phyloP scores from a whole-genome alignment of 2,888 invertebrate species.

The Lasioglossum marginatum region DNA sequence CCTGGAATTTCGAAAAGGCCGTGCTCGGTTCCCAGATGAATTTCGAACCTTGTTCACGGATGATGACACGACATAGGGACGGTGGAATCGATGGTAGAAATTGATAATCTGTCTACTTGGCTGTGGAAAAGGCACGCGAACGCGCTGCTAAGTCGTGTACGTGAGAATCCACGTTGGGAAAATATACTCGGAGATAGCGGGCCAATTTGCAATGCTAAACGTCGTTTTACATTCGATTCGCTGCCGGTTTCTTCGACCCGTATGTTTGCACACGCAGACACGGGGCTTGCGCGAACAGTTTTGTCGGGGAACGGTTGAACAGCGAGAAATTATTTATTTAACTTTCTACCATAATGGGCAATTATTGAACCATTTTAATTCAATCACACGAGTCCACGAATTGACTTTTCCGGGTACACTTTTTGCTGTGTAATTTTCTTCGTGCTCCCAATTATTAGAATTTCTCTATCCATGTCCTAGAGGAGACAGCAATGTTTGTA shows the following conservation, averaged over 20 bases:
- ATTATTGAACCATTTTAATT: not conserved
- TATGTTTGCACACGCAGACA: conserved; percentile 43
- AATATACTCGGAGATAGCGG: conserved; percentile 44
- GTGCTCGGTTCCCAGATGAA: not conserved
- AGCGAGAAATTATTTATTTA: conserved; percentile 19
- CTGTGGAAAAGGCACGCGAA: not conserved
- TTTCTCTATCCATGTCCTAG: too few relatives aligned
- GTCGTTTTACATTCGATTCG: conserved; percentile 67
- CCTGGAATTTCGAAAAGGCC: not conserved
- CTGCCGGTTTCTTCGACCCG: conserved; percentile 41
- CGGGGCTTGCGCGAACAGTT: not conserved
- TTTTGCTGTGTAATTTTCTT: too few relatives aligned
- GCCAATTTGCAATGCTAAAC: conserved; percentile 75
- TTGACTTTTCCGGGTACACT: too few relatives aligned
- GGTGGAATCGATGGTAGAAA: conserved; percentile 20
- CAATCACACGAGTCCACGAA: not conserved
- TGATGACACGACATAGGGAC: not conserved
- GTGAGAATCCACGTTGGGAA: conserved; percentile 19
- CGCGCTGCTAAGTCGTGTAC: conserved; percentile 16
- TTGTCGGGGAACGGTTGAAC: not conserved
- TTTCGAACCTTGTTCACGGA: not conserved
- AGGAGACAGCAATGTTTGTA: too few relatives aligned
- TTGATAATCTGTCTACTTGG: not conserved
- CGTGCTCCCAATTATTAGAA: too few relatives aligned
- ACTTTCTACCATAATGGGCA: not conserved